Evolutionary conservation across 2,797 vertebrate species (phyloP), one percentile per base, ranked within the genome.

Genomic region (Gadopsis bispinosus): DNA sequence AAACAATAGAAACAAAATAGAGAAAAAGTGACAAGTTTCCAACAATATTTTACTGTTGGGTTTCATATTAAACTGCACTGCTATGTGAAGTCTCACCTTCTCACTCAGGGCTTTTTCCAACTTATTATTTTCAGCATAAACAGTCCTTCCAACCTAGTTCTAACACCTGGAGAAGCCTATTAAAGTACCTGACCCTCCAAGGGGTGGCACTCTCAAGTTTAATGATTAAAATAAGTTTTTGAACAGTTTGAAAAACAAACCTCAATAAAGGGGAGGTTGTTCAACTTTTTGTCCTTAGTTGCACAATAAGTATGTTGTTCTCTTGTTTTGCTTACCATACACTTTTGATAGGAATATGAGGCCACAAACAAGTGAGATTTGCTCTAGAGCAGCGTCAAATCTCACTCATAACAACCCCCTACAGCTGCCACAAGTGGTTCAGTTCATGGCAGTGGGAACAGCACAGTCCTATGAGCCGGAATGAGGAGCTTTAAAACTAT

Each of bases 401-500:
- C 20, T 60, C 39, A 58, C 37, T 48, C 33, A 13, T 22, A 56
- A 16, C 56, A 19, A 20, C 29, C 39, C 43, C 60, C 12, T 8
- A 22, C 59, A 83, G 80, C 80, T 83, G 73, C 31, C 60, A 59
- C 35, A 9, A 16, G 51, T 60, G 66, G 37, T 78, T 80, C 35
- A 62, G 62, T 69, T 71, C 51, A 10, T 41, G 26, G 35, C 67
- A 73, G 70, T 45, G 59, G 54, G 75, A 47, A 70, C 84, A 77
- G 68, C 50, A 83, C 43, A 79, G 75, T 79, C 78, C 83, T 54
- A 35, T 80, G 66, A 81, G 82, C 72, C 74, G 51, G 68, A 75
- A 83, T 45, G 79, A 79, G 62, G 12, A 45, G 69, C 65, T 83
- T 83, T 75, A 45, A 58, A 73, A 87, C 69, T 77, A 68, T 48